Percentiles rank a stretch among this genome's conserved stretches.
Evolutionary conservation across 2,797 vertebrate genomes (phyloP).

Genomic region (Brotogeris chrysoptera): DNA sequence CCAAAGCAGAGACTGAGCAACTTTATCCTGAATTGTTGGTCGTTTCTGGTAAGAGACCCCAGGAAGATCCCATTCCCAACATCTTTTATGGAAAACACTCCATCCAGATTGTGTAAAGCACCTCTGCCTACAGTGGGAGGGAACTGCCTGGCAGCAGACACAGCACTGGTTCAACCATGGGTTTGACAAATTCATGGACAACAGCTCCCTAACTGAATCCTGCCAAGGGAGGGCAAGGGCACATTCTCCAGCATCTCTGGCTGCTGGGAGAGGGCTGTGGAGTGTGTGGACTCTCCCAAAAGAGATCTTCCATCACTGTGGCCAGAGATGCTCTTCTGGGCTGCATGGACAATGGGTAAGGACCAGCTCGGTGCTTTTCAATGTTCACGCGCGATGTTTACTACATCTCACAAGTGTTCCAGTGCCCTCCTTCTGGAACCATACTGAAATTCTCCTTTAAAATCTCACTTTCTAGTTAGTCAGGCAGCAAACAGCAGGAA

Average conservation of each 20-base stretch:
- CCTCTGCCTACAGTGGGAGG: background rate
- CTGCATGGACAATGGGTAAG: rapidly evolving
- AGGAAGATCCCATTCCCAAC: background rate
- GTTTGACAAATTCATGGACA: background rate
- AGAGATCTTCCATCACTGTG: background rate
- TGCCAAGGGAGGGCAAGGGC: background rate
- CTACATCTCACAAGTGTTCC: background rate
- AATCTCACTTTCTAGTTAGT: background rate
- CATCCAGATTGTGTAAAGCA: background rate
- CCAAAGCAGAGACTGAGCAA: background rate
- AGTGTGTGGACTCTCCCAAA: background rate
- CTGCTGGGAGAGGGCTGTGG: background rate
- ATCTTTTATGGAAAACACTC: background rate
- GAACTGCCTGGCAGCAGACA: background rate
- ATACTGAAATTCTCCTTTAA: background rate
- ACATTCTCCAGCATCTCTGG: background rate
- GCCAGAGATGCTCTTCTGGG: background rate
- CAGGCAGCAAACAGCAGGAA: background rate
- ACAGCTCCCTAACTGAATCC: background rate
- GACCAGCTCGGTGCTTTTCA: background rate
- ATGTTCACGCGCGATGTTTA: rapidly evolving
- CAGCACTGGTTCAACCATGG: background rate
- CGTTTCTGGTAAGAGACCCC: background rate
- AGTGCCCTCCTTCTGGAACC: background rate
- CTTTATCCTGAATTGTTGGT: background rate